Evolutionary conservation across 2,797 vertebrate genomes (phyloP), one percentile per base, ranked within the genome.

Genomic region (Bradypus variegatus): DNA sequence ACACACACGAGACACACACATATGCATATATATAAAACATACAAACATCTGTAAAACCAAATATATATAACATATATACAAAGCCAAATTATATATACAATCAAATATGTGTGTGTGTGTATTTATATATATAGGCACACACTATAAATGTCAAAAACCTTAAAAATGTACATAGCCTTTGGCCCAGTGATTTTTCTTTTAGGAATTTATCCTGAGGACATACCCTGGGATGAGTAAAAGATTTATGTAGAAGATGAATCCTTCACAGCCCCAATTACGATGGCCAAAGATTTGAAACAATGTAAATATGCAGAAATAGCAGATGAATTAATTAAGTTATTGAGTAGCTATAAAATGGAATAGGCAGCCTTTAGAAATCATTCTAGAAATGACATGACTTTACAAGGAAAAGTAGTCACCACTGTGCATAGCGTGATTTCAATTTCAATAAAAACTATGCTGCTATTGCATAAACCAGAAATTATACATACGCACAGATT

Each of bases 341-440:
- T 21, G 58, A 14, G 5, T 31, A 13, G 9, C 11, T 16, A 8
- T 45, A 18, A 38, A 18, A 19, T 3, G 9, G 2, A 41, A 7
- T 16, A 9, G 8, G 15, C 36, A 23, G 38, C 48, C 50, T 14
- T 58, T 38, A 67, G 58, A 69, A 27, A 33, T 14, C 7, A 27
- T 0, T 5, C 13, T 3, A 2, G 19, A 48, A 73, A 55, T 48
- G 58, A 45, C 7, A 8, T 19, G 4, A 16, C 15, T 62, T 1
- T 12, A 58, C 48, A 6, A 55, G 69, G 77, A 45, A 73, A 14
- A 7, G 12, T 5, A 45, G 45, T 21, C 12, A 1, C 2, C 9
- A 7, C 1, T 11, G 1, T 3, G 8, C 10, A 19, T 23, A 15
- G 55, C 6, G 4, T 0, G 16, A 27, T 7, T 27, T n/a, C 45